These are phyloP conservation scores for Columba livia DNA, from an alignment of 2,113 vertebrate species.

Conservation along the genomic window DNA sequence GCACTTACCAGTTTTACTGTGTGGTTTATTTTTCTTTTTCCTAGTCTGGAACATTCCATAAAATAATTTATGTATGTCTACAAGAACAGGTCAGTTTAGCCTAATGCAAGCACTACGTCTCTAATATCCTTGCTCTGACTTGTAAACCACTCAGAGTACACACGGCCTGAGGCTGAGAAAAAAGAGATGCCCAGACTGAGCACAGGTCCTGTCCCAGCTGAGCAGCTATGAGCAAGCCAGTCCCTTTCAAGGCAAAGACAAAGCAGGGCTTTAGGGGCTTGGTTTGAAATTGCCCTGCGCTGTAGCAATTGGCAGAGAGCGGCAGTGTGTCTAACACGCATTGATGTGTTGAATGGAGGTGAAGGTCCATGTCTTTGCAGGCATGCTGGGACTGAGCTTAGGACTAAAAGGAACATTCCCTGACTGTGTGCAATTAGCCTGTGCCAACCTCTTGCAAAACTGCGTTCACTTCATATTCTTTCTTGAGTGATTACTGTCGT, in stretches of 20 bases:
- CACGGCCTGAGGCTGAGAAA: neutral
- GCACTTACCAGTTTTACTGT: neutral
- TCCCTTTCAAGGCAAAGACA: neutral
- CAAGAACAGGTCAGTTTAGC: neutral
- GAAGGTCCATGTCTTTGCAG: neutral
- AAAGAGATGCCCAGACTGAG: neutral
- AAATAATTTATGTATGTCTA: neutral
- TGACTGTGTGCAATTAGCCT: neutral
- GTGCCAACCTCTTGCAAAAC: neutral
- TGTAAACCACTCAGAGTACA: neutral
- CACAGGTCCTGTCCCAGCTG: neutral
- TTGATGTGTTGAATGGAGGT: neutral
- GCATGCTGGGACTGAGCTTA: neutral
- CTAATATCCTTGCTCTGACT: neutral
- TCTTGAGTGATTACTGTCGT: neutral
- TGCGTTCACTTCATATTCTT: neutral
- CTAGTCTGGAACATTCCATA: neutral
- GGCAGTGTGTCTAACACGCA: neutral
- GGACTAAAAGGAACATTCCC: neutral
- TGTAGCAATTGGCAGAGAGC: neutral
- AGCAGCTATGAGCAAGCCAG: neutral
- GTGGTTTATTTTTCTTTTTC: conserved; percentile 2
- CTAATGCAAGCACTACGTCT: neutral
- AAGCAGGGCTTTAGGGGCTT: neutral
- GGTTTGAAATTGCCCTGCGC: neutral